Percentiles rank a stretch among this genome's conserved stretches.
Evolutionary conservation across 2,888 invertebrate genomes (phyloP).

Genomic region (Aquatica leii): DNA sequence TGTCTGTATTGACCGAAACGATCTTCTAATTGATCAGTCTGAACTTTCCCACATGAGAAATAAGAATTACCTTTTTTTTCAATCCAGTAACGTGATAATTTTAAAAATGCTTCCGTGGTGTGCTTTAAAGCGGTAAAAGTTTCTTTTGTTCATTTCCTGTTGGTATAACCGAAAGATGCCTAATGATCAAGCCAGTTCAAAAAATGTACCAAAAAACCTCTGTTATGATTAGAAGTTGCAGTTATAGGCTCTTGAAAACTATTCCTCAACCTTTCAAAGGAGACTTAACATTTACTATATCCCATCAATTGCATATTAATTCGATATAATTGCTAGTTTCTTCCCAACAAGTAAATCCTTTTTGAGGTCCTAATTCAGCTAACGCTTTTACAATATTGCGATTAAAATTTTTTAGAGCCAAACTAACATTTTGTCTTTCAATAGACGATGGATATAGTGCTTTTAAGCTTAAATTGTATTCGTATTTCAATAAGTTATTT

Average conservation of each 20-base stretch:
- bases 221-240: not conserved
- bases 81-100: not conserved
- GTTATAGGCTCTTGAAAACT: slow-evolving; percentile 12
- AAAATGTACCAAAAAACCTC: slow-evolving; percentile 3
- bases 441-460: too few relatives aligned
- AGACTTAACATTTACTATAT: slow-evolving; percentile 18
- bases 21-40: slow-evolving; percentile 8
- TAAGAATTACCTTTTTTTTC: not conserved
- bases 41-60: not conserved
- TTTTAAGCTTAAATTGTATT: slow-evolving; percentile 1
- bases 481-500: slow-evolving; percentile 13
- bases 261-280: slow-evolving; percentile 10
- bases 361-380: slow-evolving; percentile 9
- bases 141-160: not conserved
- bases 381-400: not conserved
- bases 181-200: slow-evolving; percentile 6
- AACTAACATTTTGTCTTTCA: slow-evolving; percentile 14
- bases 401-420: slow-evolving; percentile 6
- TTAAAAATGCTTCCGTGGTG: not conserved
- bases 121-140: slow-evolving; percentile 4
- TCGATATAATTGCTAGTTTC: slow-evolving; percentile 11
- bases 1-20: slow-evolving; percentile 12
- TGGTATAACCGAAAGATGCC: not conserved
- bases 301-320: slow-evolving; percentile 12
- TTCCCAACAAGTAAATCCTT: not conserved